Base-by-base conservation (phyloP, 2,113 vertebrate genomes). In the Phrynosoma platyrhinos region DNA sequence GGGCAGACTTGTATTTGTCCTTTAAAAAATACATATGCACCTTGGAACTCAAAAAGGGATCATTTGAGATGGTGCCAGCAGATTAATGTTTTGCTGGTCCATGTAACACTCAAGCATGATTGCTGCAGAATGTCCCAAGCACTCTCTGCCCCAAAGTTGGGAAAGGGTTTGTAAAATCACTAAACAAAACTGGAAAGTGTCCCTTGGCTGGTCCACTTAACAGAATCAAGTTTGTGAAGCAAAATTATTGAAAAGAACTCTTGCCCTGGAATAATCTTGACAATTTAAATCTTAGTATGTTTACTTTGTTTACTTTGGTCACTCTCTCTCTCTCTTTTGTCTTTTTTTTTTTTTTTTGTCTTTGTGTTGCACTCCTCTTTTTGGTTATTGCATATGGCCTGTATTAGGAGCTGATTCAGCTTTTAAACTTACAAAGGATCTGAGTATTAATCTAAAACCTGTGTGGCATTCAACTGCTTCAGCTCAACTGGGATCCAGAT, bases 251-350 rank as follows among this genome's bases (percentile, higher is more conserved):
- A 95, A 96, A 95, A 91, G 94, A 96, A 97, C 96, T 96, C 95
- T 97, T 97, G 97, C 97, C 96, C 96, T 97, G 97, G 97, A 96
- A 95, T 97, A 97, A 97, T 96, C 97, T 97, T 98, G 97, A 97
- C 96, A 96, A 97, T 96, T 86, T 95, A 92, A 96, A 95, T 96
- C 96, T 82, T 95, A 95, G 94, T 94, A 94, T 96, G 97, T 98
- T 98, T 97, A 97, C 71, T 53, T 79, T 96, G 97, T 98, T 98
- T 97, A 97, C 71, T 53, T 79, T 79, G 14, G 2, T 62, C 18
- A 1, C 14, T 79, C 47, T 1, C 52, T 32, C 36, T 36, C 36
- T 36, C 36, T 36, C 36, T 36, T 36, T 36, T 36, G 36, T 36
- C 36, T 36, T 36, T 36, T 36, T 36, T 36, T 36, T 36, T 36